Evolutionary conservation across 1,140 invertebrate genomes (phyloP), one percentile per base, ranked within the genome.

Genomic region (Solenopsis invicta): DNA sequence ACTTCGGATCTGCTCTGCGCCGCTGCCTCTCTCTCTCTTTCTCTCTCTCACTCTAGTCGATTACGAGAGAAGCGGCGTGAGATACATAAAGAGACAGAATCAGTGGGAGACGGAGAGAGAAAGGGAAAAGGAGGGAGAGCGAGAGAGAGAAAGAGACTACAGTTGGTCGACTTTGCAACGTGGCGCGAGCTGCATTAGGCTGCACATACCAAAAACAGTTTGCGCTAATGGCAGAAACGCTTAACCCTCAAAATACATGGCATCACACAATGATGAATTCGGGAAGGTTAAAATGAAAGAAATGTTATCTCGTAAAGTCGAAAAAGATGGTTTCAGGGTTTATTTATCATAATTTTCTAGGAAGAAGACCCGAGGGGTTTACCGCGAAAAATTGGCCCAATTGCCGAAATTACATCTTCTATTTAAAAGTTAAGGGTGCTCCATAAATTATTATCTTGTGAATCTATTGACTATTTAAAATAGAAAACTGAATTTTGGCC

Each of bases 141-240:
- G 62, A 56, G 29, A 54, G 74, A 75, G 37, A 81, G 54, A 72
- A 59, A 78, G 69, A 77, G 66, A 76, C 75, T 52, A 54, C 77
- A 78, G 52, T 64, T 64, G 82, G 34, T 67, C 80, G 67, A 74
- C 80, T 82, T 82, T 86, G 74, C 88, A 76, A 90, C 80, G 75
- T 78, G 50, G 69, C 80, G 72, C 24, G 50, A 61, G 88, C 48
- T 88, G 77, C 89, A 90, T 91, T 91, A 91, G 84, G 78, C 89
- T 71, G 72, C 74, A 74, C 76, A 85, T 80, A 81, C 78, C 80
- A 86, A 66, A 41, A 71, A 54, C 45, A 5, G 56, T 62, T 48
- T 74, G 41, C 24, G 45, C 34, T 54, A 52, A 52, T 21, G 29
- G 34, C 29, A 24, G 48, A 24, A 69, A 71, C 48, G 62, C 16